Conservation (phyloP, 2,113 vertebrate genomes). For the Aythya baeri region DNA sequence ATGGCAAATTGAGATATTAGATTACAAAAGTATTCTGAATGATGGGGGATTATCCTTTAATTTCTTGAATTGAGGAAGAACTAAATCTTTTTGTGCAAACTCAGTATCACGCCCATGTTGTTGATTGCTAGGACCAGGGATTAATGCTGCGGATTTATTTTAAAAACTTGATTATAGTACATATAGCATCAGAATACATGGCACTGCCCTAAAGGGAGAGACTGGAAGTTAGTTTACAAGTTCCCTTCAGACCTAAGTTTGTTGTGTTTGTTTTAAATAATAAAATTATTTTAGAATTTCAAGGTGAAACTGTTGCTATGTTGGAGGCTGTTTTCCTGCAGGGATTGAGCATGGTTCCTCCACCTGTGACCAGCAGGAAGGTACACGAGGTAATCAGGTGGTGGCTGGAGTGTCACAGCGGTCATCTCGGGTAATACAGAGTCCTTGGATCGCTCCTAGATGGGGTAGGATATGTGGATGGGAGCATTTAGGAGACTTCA, state of each 20-base stretch:
- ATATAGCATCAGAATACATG: rapidly evolving
- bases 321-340: neutral
- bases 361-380: neutral
- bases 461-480: neutral
- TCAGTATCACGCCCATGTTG: neutral
- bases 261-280: neutral
- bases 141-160: slow-evolving; percentile 13
- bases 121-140: neutral
- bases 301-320: neutral
- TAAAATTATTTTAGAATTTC: neutral
- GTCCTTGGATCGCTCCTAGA: neutral
- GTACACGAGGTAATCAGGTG: too few relatives aligned
- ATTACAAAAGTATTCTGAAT: slow-evolving; percentile 22
- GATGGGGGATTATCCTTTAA: slow-evolving; percentile 61
- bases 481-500: neutral
- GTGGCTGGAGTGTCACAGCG: neutral
- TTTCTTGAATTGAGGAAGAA: slow-evolving; percentile 25
- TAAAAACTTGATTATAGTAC: neutral
- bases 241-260: neutral
- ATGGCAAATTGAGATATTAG: neutral
- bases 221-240: neutral
- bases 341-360: neutral
- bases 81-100: neutral
- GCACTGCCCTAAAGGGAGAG: too few relatives aligned
- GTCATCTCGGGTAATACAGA: neutral